Conservation (phyloP, 2,888 invertebrate genomes). For the Oscheius myriophilus region DNA sequence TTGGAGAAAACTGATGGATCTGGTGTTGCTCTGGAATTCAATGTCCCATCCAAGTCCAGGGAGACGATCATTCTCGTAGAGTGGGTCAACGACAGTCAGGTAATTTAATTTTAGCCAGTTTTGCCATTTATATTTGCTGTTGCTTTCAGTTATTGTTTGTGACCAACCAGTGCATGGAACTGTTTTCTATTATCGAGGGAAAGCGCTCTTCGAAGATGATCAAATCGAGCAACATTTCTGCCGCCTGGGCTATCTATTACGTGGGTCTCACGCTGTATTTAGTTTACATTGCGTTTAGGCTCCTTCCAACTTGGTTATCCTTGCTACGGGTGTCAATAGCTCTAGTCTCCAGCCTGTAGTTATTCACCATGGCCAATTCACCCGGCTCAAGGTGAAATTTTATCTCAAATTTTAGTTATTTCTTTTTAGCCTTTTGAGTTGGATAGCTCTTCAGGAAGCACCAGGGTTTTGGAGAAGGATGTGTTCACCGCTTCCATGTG, state of each 20-base stretch:
- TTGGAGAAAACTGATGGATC: constrained; percentile 45
- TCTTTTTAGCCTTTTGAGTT: constrained; percentile 58
- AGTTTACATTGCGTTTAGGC: constrained; percentile 45
- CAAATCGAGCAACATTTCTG: constrained; percentile 50
- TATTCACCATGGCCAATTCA: constrained; percentile 51
- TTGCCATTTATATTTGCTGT: neutral
- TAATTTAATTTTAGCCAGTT: constrained; percentile 2
- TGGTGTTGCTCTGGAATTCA: constrained; percentile 37
- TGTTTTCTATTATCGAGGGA: constrained; percentile 53
- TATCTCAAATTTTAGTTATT: too few relatives aligned
- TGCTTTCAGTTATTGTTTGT: constrained; percentile 52
- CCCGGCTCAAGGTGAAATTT: constrained; percentile 51
- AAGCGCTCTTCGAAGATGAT: constrained; percentile 54
- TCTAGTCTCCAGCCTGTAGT: constrained; percentile 55
- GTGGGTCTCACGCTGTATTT: constrained; percentile 36
- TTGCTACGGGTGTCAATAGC: constrained; percentile 54
- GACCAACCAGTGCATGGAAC: constrained; percentile 57
- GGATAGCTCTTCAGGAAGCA: constrained; percentile 55
- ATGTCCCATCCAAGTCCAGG: constrained; percentile 40
- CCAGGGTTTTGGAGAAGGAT: constrained; percentile 61
- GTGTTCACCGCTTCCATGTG: constrained; percentile 62
- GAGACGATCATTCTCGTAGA: constrained; percentile 56
- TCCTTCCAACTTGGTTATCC: constrained; percentile 51
- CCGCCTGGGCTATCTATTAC: constrained; percentile 62
- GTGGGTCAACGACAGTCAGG: constrained; percentile 59